These are phyloP conservation scores for Fregetta grallaria DNA, from an alignment of 2,113 vertebrate genomes.

Conservation along the genomic window DNA sequence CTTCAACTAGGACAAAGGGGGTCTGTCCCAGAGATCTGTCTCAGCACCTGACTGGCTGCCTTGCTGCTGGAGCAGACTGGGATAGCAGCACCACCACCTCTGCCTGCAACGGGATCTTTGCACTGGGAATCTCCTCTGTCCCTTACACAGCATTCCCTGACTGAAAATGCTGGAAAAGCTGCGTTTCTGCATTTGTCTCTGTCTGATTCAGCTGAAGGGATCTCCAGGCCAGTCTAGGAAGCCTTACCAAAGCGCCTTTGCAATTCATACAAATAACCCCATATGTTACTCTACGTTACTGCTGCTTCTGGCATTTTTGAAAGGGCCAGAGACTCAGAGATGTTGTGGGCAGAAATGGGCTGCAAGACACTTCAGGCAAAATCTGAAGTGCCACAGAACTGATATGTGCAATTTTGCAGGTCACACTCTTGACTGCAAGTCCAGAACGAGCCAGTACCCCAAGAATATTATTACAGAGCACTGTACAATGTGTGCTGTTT, in stretches of 20 bases:
- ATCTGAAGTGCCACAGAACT: neutral
- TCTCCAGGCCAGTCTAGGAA: neutral
- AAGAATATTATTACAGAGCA: neutral
- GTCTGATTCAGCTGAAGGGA: neutral
- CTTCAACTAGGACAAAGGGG: neutral
- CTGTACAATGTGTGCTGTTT: neutral
- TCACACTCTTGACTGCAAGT: neutral
- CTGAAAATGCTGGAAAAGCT: neutral
- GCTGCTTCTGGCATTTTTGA: neutral
- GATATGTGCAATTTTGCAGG: neutral
- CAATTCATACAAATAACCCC: neutral
- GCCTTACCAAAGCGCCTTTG: neutral
- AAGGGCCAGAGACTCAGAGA: neutral
- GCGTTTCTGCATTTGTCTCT: neutral
- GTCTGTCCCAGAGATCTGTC: neutral
- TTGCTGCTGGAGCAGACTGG: neutral
- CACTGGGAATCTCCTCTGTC: neutral
- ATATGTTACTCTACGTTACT: neutral
- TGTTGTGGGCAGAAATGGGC: neutral
- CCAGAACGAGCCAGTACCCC: neutral
- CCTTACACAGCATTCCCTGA: neutral
- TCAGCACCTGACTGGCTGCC: no score
- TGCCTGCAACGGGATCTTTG: fast-evolving
- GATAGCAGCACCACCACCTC: neutral
- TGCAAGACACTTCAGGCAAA: neutral